These are phyloP conservation scores for Erythrolamprus reginae DNA, from an alignment of 2,113 vertebrate genomes.

Conservation along the genomic window DNA sequence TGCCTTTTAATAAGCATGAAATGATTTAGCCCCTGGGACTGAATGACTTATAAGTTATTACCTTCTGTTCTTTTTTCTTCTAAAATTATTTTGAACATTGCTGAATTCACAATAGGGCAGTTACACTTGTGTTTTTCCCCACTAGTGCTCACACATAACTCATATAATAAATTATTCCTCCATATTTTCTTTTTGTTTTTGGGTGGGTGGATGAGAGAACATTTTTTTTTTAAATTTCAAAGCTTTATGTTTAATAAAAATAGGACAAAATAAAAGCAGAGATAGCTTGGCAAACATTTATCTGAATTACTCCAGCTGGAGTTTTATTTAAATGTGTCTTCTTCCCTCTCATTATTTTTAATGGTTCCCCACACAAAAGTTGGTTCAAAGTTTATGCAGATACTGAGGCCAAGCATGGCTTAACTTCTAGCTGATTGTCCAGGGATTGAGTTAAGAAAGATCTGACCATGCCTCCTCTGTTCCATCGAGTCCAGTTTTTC, in stretches of 20 bases:
- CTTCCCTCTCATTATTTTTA: background rate
- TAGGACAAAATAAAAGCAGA: background rate
- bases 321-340: background rate
- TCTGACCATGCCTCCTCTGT: too few relatives aligned
- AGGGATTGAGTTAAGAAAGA: too few relatives aligned
- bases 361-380: background rate
- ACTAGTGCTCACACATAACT: background rate
- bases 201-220: background rate
- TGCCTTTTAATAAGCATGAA: constrained; percentile 21
- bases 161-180: background rate
- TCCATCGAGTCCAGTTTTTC: too few relatives aligned
- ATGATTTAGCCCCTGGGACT: constrained; percentile 15
- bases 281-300: background rate
- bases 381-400: background rate
- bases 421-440: too few relatives aligned
- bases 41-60: background rate
- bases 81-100: background rate
- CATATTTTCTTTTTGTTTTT: background rate
- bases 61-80: background rate
- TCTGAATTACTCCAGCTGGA: background rate
- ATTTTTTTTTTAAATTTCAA: background rate
- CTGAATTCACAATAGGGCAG: background rate
- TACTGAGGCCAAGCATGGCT: too few relatives aligned
- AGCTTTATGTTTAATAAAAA: background rate
- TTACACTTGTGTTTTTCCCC: background rate